Base-by-base conservation (phyloP, 2,888 invertebrate genomes). In the Plutella xylostella region DNA sequence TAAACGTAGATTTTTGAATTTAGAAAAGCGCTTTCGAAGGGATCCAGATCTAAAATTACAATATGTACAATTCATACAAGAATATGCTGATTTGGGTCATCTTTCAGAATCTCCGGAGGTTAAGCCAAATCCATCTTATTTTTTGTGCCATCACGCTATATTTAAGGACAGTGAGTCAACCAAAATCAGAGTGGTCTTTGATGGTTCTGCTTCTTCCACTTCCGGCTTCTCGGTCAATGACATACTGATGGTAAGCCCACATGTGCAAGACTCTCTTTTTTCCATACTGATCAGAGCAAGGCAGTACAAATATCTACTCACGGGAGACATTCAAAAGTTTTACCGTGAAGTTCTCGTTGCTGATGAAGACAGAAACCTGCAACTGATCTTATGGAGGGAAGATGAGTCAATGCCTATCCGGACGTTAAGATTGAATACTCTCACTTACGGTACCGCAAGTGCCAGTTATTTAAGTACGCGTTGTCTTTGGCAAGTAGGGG, bases 91-190 rank as follows among this genome's bases (percentile, higher is more conserved):
- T 0, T 41, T 53, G 28, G 48, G 48, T 12, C 55, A 53, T 19
- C 33, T n/a, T n/a, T n/a, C n/a, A n/a, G n/a, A n/a, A n/a, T n/a
- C n/a, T n/a, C n/a, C n/a, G n/a, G n/a, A n/a, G n/a, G n/a, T n/a
- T n/a, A n/a, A n/a, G n/a, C n/a, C n/a, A n/a, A n/a, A n/a, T n/a
- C n/a, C n/a, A n/a, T n/a, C n/a, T n/a, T n/a, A n/a, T n/a, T n/a
- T n/a, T n/a, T n/a, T n/a, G n/a, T n/a, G n/a, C n/a, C 56, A 56
- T 49, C 56, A 55, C 17, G 49, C 48, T 1, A 53, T 55, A 0
- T 25, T 55, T 2, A 45, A 48, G 18, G 9, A 34, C 7, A 49
- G 50, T 17, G 53, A 55, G n/a, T 51, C 54, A 0, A 55, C 55
- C 0, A 52, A 53, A 14, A 21, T 57, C 0, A 40, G 56, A 1